Conservation (phyloP, 1,140 invertebrate species). For the Drosophila burlai region DNA sequence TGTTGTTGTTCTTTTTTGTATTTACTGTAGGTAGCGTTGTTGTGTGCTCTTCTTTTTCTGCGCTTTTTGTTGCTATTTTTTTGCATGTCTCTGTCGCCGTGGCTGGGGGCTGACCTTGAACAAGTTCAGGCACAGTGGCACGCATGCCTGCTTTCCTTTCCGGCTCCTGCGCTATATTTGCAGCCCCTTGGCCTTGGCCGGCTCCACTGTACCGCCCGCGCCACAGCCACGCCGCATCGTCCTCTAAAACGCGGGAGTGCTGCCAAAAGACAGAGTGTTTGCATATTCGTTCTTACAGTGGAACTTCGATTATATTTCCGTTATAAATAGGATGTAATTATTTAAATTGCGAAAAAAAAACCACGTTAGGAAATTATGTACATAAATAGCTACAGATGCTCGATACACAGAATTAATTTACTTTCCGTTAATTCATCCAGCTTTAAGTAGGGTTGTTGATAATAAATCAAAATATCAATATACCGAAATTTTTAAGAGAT, state of each 20-base stretch:
- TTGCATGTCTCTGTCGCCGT: conserved; percentile 51
- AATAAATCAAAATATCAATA: too few species aligned
- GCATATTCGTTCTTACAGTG: conserved; percentile 13
- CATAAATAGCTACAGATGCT: too few species aligned
- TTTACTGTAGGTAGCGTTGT: conserved; percentile 9
- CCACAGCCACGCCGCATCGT: neutral
- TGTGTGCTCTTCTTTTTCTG: conserved; percentile 21
- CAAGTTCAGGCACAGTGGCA: conserved; percentile 69
- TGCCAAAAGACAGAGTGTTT: conserved; percentile 16
- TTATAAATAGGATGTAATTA: too few species aligned
- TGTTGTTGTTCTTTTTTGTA: conserved; percentile 4
- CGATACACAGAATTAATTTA: too few species aligned
- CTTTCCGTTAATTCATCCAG: too few species aligned
- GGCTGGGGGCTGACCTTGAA: conserved; percentile 64
- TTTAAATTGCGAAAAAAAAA: too few species aligned
- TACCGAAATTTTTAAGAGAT: too few species aligned
- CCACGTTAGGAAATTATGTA: neutral
- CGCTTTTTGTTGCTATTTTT: conserved; percentile 22
- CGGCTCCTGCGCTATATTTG: conserved; percentile 7
- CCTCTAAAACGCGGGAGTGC: too few species aligned
- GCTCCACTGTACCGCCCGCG: conserved; percentile 15
- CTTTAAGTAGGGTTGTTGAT: too few species aligned
- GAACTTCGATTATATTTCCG: neutral
- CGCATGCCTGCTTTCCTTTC: conserved; percentile 32
- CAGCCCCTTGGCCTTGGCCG: conserved; percentile 44